Evolutionary conservation across 30 jellyfish, hydroid and myxozoan genomes (phyloP).

Genomic region (Aurelia sp.): DNA sequence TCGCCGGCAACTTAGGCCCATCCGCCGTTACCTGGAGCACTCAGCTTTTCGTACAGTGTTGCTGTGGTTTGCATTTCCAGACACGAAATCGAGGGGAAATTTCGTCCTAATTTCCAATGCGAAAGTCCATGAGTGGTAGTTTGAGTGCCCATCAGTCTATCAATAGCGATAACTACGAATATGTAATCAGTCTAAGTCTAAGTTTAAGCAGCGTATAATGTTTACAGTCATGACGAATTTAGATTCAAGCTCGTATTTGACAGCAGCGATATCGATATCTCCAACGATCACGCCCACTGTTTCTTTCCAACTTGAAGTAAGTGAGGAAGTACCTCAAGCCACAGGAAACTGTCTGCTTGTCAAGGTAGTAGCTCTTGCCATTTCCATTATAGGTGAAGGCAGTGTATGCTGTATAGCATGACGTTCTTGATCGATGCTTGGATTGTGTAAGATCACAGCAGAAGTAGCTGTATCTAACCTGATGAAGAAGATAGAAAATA

Average conservation of each 20-base stretch:
- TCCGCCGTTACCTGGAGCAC: too few species aligned
- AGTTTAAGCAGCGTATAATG: too few species aligned
- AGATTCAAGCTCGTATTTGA: conserved; percentile 12
- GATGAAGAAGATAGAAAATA: too few species aligned
- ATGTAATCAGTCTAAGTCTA: too few species aligned
- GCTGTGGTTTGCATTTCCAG: too few species aligned
- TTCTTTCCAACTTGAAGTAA: conserved; percentile 6
- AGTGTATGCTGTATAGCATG: conserved; percentile 16
- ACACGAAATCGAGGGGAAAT: too few species aligned
- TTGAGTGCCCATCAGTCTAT: too few species aligned
- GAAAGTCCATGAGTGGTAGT: too few species aligned
- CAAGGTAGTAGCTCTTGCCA: conserved; percentile 41
- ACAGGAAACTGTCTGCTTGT: conserved; percentile 51
- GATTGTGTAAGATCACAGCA: conserved; percentile 24
- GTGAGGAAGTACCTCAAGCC: conserved; percentile 25
- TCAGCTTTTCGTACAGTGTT: too few species aligned
- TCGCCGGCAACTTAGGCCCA: too few species aligned
- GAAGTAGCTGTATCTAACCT: conserved; percentile 30
- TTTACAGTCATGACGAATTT: not conserved
- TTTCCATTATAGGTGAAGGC: conserved; percentile 18
- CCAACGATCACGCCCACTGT: conserved; percentile 27
- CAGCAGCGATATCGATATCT: conserved; percentile 49
- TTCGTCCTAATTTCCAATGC: too few species aligned
- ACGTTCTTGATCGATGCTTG: not conserved
- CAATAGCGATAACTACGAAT: too few species aligned